These are phyloP conservation scores for Hyperoplus lanceolatus DNA, from an alignment of 2,797 vertebrate species.

Conservation along the genomic window DNA sequence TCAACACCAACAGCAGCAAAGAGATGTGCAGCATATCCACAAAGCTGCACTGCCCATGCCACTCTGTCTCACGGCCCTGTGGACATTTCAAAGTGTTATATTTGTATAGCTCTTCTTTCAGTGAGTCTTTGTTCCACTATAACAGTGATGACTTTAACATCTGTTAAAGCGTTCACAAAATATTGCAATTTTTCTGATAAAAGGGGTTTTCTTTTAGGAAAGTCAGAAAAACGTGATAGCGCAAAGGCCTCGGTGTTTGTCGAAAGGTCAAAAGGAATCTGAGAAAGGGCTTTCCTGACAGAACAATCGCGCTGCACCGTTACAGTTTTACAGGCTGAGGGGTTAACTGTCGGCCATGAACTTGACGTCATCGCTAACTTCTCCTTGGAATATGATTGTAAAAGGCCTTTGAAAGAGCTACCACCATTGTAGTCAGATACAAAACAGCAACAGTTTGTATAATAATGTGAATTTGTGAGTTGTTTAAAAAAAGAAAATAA, in stretches of 20 bases:
- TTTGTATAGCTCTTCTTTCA: slow-evolving; percentile 21
- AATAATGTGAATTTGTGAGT: background rate
- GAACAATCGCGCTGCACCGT: background rate
- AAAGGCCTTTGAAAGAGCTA: background rate
- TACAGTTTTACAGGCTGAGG: no score
- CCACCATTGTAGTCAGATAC: background rate
- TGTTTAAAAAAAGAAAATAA: background rate
- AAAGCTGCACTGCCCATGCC: slow-evolving; percentile 57
- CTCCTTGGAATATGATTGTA: background rate
- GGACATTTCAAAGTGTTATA: slow-evolving; percentile 44
- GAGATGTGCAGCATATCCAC: slow-evolving; percentile 44
- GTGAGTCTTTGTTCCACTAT: slow-evolving; percentile 36
- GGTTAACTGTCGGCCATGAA: background rate
- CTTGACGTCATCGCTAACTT: no score
- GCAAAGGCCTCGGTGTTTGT: background rate
- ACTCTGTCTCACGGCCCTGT: slow-evolving; percentile 42
- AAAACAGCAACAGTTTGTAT: slow-evolving; percentile 1
- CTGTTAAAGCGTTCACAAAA: slow-evolving; percentile 1
- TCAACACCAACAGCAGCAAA: slow-evolving; percentile 41
- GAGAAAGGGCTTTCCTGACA: background rate
- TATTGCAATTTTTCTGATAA: background rate
- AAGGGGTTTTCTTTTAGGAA: background rate
- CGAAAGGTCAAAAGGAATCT: background rate
- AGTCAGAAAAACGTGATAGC: background rate
- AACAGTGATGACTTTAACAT: slow-evolving; percentile 58